A percentile compares a stretch with the other conserved stretches of the same genome.
Conservation (phyloP, 1,140 invertebrate genomes). For the Sipha flava region DNA sequence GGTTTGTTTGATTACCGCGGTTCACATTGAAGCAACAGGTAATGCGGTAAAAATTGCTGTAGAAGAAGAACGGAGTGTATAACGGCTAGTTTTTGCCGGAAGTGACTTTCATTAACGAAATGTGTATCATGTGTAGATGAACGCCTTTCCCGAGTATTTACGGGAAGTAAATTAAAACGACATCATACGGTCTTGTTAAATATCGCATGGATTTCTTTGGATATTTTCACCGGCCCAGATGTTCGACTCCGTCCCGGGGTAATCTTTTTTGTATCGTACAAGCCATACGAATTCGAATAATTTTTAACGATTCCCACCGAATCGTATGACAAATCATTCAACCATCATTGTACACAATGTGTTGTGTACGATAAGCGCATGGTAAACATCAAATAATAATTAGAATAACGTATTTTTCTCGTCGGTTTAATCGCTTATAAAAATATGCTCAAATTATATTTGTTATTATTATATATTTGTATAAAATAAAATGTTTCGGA, state of each 20-base stretch:
- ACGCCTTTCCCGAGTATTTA: background rate
- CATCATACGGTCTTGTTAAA: slow-evolving; percentile 18
- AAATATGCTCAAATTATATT: too few species aligned
- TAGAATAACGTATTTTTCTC: too few species aligned
- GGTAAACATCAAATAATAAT: too few species aligned
- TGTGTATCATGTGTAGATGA: slow-evolving; percentile 1
- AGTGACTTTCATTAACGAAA: slow-evolving; percentile 30
- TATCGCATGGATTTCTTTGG: slow-evolving; percentile 12
- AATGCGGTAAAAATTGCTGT: slow-evolving; percentile 30
- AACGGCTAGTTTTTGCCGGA: background rate
- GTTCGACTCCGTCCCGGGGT: background rate
- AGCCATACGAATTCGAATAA: too few species aligned
- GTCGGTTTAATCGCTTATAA: too few species aligned
- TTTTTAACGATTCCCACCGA: too few species aligned
- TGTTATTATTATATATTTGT: too few species aligned
- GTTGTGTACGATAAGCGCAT: too few species aligned
- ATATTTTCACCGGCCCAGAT: background rate
- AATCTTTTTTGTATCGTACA: background rate
- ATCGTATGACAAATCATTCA: too few species aligned
- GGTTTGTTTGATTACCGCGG: background rate
- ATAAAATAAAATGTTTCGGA: too few species aligned
- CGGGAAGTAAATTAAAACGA: slow-evolving; percentile 28
- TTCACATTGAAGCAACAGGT: background rate
- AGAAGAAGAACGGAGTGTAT: background rate
- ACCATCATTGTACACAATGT: too few species aligned